Conservation (phyloP, 1,140 invertebrate genomes). For the Drosophila nebulosa region DNA sequence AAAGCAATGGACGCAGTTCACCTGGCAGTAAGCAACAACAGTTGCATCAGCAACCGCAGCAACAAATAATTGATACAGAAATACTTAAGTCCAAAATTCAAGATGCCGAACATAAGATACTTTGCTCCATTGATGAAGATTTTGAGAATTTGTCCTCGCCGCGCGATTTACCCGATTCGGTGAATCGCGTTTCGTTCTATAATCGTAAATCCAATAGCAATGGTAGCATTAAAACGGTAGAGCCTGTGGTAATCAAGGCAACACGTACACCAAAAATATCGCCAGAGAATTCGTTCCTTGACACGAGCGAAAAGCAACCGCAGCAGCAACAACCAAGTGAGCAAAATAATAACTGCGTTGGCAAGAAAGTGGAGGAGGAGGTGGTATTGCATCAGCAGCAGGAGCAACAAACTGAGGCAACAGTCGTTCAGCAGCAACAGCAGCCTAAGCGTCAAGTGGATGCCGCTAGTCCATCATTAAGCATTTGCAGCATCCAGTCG, state of each 20-base stretch:
- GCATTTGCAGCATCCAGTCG: slow-evolving; percentile 77
- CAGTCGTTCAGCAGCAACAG: slow-evolving; percentile 24
- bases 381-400: neutral
- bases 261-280: slow-evolving; percentile 78
- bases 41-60: slow-evolving; percentile 41
- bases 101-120: slow-evolving; percentile 71
- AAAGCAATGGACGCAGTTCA: slow-evolving; percentile 68
- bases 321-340: slow-evolving; percentile 29
- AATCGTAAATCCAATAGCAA: slow-evolving; percentile 54
- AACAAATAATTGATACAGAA: slow-evolving; percentile 62
- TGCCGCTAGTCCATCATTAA: slow-evolving; percentile 74
- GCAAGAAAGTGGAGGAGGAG: slow-evolving; percentile 20
- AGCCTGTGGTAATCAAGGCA: slow-evolving; percentile 75
- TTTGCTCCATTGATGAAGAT: slow-evolving; percentile 76
- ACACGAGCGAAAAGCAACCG: slow-evolving; percentile 37
- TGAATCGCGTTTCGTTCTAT: slow-evolving; percentile 58
- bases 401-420: slow-evolving; percentile 1
- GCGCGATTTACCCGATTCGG: slow-evolving; percentile 70
- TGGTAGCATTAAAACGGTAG: slow-evolving; percentile 28
- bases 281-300: slow-evolving; percentile 78
- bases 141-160: slow-evolving; percentile 75
- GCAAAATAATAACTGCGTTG: slow-evolving; percentile 71
- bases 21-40: slow-evolving; percentile 42
- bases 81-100: slow-evolving; percentile 76
- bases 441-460: slow-evolving; percentile 72